Percentiles rank a stretch among this genome's conserved stretches.
Conservation (phyloP, 2,797 vertebrate species). For the Pipistrellus pipistrellus region DNA sequence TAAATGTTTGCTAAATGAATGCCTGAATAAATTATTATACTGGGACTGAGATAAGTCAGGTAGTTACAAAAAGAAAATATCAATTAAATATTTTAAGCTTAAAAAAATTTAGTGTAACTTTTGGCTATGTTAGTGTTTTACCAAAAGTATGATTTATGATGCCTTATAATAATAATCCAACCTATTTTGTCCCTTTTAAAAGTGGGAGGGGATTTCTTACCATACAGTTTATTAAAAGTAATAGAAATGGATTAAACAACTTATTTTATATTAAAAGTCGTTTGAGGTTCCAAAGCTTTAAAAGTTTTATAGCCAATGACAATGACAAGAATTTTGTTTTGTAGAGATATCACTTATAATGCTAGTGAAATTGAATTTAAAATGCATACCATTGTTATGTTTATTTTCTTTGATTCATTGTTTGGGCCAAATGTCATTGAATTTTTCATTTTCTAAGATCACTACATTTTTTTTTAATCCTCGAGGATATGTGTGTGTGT, state of each 20-base stretch:
- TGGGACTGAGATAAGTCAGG: neutral
- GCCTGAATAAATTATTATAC: slow-evolving; percentile 20
- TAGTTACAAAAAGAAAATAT: slow-evolving; percentile 18
- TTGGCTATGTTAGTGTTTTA: neutral
- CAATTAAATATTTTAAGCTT: slow-evolving; percentile 31
- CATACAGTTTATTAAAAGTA: neutral
- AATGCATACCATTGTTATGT: neutral
- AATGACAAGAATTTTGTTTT: neutral
- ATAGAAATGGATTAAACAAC: neutral
- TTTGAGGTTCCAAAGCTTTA: neutral
- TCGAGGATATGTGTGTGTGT: neutral
- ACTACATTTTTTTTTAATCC: neutral
- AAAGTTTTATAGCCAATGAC: neutral
- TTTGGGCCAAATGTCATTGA: neutral
- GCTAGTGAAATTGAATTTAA: neutral
- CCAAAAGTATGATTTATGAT: neutral
- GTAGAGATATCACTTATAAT: neutral
- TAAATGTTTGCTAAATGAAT: slow-evolving; percentile 34
- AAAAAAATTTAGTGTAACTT: neutral
- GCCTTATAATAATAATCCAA: neutral
- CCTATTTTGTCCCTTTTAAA: neutral
- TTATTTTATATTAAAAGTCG: slow-evolving; percentile 32
- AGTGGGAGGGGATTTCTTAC: neutral
- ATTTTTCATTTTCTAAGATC: neutral
- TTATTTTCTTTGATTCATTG: neutral